Conservation (phyloP, 2,113 vertebrate species). For the Nothoprocta perdicaria region DNA sequence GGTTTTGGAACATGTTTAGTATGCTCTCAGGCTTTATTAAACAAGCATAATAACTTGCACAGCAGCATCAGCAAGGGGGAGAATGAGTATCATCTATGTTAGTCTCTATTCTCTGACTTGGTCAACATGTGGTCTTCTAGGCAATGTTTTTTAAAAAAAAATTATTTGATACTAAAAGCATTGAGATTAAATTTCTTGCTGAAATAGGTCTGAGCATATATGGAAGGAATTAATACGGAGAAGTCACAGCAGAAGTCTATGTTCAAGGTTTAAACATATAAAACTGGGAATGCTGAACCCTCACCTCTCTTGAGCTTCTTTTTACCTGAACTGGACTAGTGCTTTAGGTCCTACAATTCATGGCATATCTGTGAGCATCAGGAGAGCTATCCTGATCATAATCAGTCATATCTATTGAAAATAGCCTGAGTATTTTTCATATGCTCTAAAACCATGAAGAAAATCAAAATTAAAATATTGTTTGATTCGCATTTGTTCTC, state of each 20-base stretch:
- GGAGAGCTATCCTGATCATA: not conserved
- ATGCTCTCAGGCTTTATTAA: not conserved
- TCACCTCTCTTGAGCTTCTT: not conserved
- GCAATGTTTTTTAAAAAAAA: not conserved
- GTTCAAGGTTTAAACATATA: not conserved
- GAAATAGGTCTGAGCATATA: not conserved
- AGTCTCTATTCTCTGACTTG: not conserved
- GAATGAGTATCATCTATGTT: not conserved
- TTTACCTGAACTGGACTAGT: not conserved
- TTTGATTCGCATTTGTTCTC: constrained; percentile 5
- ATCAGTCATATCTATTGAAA: not conserved
- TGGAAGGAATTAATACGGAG: not conserved
- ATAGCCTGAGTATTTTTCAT: not conserved
- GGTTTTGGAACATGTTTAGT: not conserved
- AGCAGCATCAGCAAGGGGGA: not conserved
- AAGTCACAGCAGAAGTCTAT: not conserved
- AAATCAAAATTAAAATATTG: not conserved
- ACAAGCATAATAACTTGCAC: not conserved
- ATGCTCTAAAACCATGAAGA: not conserved
- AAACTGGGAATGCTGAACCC: not conserved
- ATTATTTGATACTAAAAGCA: not conserved
- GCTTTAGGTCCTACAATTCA: not conserved
- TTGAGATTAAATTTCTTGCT: not conserved
- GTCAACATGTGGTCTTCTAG: not conserved
- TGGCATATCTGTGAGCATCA: not conserved